Evolutionary conservation across 2,113 vertebrate species (phyloP).

Genomic region (Chaetodon trifascialis): DNA sequence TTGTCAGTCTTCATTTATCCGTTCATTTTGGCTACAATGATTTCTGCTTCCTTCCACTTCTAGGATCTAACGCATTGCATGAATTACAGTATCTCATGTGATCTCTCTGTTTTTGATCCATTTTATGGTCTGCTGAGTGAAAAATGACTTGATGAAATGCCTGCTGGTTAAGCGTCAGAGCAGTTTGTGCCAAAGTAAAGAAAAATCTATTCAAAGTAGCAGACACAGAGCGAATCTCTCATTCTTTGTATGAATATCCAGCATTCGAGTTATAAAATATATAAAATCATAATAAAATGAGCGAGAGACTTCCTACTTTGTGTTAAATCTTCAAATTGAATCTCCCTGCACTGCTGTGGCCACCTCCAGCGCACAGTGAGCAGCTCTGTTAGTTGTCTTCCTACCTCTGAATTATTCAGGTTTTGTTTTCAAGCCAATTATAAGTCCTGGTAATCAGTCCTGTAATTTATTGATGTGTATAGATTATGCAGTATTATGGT

Average conservation of each 20-base stretch:
- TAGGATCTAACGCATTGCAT: background rate
- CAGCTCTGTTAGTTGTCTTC: conserved; percentile 70
- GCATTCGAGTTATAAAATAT: background rate
- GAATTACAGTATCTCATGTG: background rate
- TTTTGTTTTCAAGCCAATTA: conserved; percentile 70
- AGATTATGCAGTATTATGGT: conserved; percentile 40
- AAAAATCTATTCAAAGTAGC: background rate
- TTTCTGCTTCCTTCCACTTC: background rate
- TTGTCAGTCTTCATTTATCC: background rate
- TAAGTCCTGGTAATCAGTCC: conserved; percentile 49
- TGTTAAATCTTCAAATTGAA: conserved; percentile 14
- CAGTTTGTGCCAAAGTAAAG: conserved; percentile 6
- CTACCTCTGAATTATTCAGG: conserved; percentile 80
- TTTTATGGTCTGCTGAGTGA: background rate
- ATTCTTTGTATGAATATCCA: background rate
- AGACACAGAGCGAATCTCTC: background rate
- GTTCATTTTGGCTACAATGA: background rate
- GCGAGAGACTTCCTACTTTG: background rate
- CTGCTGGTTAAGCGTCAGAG: background rate
- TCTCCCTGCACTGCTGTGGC: conserved; percentile 56
- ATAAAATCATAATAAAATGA: conserved; percentile 5
- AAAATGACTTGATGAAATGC: background rate
- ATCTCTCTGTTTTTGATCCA: background rate
- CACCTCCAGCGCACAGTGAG: conserved; percentile 72
- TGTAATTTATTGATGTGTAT: conserved; percentile 61